Conservation (phyloP, 2,113 vertebrate species). For the Cacatua alba region DNA sequence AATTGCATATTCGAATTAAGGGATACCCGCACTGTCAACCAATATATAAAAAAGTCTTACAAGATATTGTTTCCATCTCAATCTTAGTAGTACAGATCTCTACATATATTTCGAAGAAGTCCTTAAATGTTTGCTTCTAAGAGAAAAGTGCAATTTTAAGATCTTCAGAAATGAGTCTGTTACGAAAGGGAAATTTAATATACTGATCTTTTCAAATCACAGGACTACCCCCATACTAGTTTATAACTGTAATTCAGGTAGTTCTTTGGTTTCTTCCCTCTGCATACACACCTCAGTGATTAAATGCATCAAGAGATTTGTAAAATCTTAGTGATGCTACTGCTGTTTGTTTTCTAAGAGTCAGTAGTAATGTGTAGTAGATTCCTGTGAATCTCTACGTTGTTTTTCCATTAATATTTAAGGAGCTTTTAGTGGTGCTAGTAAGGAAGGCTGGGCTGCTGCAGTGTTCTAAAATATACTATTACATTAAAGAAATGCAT, state of each 20-base stretch:
- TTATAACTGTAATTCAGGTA: background rate
- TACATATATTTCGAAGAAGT: background rate
- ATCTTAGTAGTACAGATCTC: background rate
- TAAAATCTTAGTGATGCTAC: background rate
- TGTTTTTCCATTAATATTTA: conserved; percentile 46
- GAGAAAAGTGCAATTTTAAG: background rate
- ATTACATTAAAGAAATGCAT: background rate
- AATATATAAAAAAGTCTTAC: background rate
- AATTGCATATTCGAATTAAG: background rate
- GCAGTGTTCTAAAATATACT: conserved; percentile 12
- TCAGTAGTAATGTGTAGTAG: background rate
- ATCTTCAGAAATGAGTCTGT: background rate
- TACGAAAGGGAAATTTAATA: background rate
- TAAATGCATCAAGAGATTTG: background rate
- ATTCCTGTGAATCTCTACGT: background rate
- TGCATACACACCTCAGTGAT: background rate
- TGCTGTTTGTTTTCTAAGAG: conserved; percentile 15
- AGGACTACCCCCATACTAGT: background rate
- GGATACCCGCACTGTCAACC: background rate
- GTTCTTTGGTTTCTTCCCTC: background rate
- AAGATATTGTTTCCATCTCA: background rate
- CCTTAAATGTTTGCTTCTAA: background rate
- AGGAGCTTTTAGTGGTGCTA: conserved; percentile 6
- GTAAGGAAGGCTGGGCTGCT: background rate
- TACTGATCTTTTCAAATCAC: background rate